A percentile compares a stretch with the other conserved stretches of the same genome.
Evolutionary conservation across 2,113 vertebrate genomes (phyloP).

Genomic region (Heloderma charlesbogerti): DNA sequence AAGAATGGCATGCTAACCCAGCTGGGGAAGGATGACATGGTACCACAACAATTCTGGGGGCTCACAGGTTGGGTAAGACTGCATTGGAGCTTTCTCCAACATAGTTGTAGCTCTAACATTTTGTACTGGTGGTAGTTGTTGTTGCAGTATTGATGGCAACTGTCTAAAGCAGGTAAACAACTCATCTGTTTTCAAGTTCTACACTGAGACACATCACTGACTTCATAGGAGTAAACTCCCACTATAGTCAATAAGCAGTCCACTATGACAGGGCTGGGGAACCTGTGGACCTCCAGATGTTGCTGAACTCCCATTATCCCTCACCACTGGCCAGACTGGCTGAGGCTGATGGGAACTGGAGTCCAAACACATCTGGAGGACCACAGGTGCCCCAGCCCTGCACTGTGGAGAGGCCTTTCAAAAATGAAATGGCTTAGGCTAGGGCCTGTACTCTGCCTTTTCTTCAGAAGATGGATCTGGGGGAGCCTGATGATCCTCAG

Average conservation of each 20-base stretch:
- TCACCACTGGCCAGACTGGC: too few relatives aligned
- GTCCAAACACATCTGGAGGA: too few relatives aligned
- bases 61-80: too few relatives aligned
- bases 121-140: rapidly evolving
- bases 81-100: neutral
- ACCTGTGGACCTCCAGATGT: too few relatives aligned
- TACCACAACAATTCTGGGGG: neutral
- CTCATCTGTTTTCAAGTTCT: neutral
- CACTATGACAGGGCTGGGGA: too few relatives aligned
- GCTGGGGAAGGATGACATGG: neutral
- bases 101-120: neutral
- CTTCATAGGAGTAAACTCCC: neutral
- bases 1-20: neutral
- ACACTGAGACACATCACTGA: neutral
- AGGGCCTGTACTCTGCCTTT: neutral
- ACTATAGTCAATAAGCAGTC: neutral
- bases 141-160: neutral
- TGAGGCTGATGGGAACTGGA: too few relatives aligned
- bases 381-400: too few relatives aligned
- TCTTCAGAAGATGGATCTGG: neutral
- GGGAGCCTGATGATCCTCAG: neutral
- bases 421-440: neutral
- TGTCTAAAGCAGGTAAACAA: neutral
- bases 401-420: neutral
- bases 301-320: too few relatives aligned